Evolutionary conservation across 2,797 vertebrate genomes (phyloP), one percentile per base, ranked within the genome.

Genomic region (Melanotaenia nigrans): DNA sequence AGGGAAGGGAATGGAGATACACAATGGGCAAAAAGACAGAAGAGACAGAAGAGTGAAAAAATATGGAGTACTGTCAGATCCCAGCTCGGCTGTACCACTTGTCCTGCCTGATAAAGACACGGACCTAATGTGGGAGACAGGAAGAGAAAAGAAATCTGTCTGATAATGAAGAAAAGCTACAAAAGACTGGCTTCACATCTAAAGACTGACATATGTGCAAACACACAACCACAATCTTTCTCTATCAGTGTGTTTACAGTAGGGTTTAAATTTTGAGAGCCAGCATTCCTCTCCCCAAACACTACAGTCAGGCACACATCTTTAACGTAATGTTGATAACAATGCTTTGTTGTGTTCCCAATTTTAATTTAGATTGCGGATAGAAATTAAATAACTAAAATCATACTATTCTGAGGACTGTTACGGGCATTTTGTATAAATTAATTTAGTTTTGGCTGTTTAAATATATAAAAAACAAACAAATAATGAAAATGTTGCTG

Each of bases 131-230:
- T 84, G 88, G 83, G 83, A 91, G 78, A 85, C 87, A 87, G 91
- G 82, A 91, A 87, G 76, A 75, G 72, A 14, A 57, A 75, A 55
- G 65, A 68, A 85, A 87, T 89, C 88, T 79, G 64, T 76, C 67
- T 88, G 92, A 93, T 93, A 93, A 87, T 81, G 30, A 49, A 8
- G 12, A 76, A 81, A 68, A 65, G 56, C 71, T 90, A 75, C 79
- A 86, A 77, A 85, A 77, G 75, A 65, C 67, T 53, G 68, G 64
- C 80, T 57, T 65, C 73, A 81, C 79, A 84, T 90, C 81, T 89
- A 90, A 88, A 84, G 75, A 62, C 63, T n/a, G 28, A 81, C 49
- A 25, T 33, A 71, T 61, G 80, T n/a, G 47, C 78, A 85, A 77
- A 82, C 77, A 74, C 78, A 74, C 80, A 35, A 28, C 53, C 54